Evolutionary conservation across 1,140 invertebrate species (phyloP), one percentile per base, ranked within the genome.

Genomic region (Drosophila tani): DNA sequence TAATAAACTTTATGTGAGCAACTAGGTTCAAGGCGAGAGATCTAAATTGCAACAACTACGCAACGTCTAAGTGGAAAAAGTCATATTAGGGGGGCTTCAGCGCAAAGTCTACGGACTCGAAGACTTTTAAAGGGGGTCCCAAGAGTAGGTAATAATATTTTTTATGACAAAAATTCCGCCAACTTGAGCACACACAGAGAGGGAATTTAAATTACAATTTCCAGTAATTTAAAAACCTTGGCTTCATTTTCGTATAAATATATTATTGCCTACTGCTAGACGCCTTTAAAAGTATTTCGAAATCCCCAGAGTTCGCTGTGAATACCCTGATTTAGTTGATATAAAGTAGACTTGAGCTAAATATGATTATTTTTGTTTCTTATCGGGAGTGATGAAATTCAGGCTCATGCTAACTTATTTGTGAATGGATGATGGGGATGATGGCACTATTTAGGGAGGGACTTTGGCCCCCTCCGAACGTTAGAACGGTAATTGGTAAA

Each of bases 1-100:
- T 87, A 88, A 87, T 82, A 87, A 88, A 86, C 67, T 86, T 82
- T 83, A 83, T 77, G 80, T 87, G 83, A 86, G 76, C 83, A 84
- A 81, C 82, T 86, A 86, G 65, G 55, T 88, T 88, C 63, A 85
- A 82, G 68, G 47, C 82, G 74, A 86, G 47, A 74, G 55, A 38
- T 68, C 81, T 80, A 84, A 84, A 80, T 68, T 80, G 81, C 79
- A 87, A 82, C 64, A 87, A 87, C 83, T 87, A 87, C 83, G 71
- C 71, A 87, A 87, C 76, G 64, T 67, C 76, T 82, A 87, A 70
- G 67, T 60, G 46, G 68, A 66, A 81, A 66, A 55, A 46, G 17
- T 70, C 62, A 45, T 67, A 64, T 49, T 58, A 24, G 11, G 8
- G 8, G 35, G 19, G 29, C 50, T 24, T 56, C 35, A 40, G 19